Conservation (phyloP, 2,888 invertebrate species). For the Unio pictorum region DNA sequence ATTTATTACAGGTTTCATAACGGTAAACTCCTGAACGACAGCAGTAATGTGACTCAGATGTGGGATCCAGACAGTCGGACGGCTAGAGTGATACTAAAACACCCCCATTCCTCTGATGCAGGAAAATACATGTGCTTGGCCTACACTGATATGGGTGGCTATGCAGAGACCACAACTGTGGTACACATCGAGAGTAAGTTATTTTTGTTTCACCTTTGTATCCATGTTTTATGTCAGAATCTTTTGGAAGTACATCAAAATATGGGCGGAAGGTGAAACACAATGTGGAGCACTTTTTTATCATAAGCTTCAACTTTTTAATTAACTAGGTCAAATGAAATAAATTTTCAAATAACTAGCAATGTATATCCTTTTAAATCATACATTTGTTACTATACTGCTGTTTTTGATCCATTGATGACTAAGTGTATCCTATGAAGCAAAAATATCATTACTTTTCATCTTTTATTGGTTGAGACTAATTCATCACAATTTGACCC, state of each 20-base stretch:
- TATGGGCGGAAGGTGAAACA: too few relatives aligned
- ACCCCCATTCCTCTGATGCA: conserved; percentile 20
- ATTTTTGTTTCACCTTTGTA: background rate
- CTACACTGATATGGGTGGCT: conserved; percentile 28
- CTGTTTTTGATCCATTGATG: too few relatives aligned
- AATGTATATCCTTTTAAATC: too few relatives aligned
- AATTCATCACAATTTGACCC: too few relatives aligned
- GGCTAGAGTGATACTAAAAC: conserved; percentile 26
- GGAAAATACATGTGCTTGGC: conserved; percentile 42
- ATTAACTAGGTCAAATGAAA: too few relatives aligned
- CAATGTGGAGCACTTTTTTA: too few relatives aligned
- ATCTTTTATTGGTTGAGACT: too few relatives aligned
- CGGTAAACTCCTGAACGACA: conserved; percentile 18
- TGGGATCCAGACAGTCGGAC: conserved; percentile 31
- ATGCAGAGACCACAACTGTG: conserved; percentile 20
- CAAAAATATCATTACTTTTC: too few relatives aligned
- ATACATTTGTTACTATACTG: too few relatives aligned
- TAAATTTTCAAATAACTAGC: too few relatives aligned
- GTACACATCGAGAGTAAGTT: conserved; percentile 30
- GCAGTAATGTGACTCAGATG: conserved; percentile 11
- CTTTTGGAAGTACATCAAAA: background rate
- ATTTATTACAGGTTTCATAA: conserved; percentile 35
- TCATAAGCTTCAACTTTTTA: too few relatives aligned
- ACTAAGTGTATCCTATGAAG: too few relatives aligned
- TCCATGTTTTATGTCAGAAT: background rate